These are phyloP conservation scores for Oenanthe melanoleuca DNA, from an alignment of 2,113 vertebrate genomes.

Conservation along the genomic window DNA sequence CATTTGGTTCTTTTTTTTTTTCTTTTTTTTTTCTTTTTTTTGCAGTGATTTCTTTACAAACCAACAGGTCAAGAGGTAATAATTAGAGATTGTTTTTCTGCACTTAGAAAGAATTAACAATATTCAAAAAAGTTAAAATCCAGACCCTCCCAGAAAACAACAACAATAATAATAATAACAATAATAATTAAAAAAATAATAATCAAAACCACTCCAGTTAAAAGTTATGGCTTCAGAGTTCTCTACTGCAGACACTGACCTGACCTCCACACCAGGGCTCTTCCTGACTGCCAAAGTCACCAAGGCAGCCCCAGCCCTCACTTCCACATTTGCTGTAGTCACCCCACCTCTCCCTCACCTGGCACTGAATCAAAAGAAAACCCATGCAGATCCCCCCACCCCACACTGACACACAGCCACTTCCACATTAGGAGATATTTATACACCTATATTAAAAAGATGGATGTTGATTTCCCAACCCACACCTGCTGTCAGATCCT, in stretches of 20 bases:
- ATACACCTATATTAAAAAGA: slow-evolving; percentile 16
- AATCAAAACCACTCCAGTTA: slow-evolving; percentile 77
- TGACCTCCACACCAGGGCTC: neutral
- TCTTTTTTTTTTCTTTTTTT: neutral
- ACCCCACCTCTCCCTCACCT: neutral
- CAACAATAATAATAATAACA: neutral
- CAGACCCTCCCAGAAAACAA: slow-evolving; percentile 68
- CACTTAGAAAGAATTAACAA: slow-evolving; percentile 78
- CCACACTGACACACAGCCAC: slow-evolving; percentile 60
- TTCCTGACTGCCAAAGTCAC: neutral
- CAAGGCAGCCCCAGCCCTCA: neutral
- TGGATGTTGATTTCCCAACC: slow-evolving; percentile 60
- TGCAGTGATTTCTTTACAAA: slow-evolving; percentile 81
- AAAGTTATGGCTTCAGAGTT: slow-evolving; percentile 84
- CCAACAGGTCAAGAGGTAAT: slow-evolving; percentile 80
- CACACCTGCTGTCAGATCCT: neutral
- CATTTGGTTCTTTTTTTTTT: slow-evolving; percentile 29
- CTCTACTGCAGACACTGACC: slow-evolving; percentile 50
- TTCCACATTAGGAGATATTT: slow-evolving; percentile 62
- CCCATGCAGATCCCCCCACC: slow-evolving; percentile 62
- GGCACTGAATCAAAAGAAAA: slow-evolving; percentile 28
- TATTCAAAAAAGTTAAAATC: slow-evolving; percentile 79
- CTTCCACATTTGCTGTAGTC: neutral
- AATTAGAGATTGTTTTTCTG: slow-evolving; percentile 71
- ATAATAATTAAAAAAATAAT: neutral